Evolutionary conservation across 2,888 invertebrate genomes (phyloP).

Genomic region (Lacanobia wlatinum): DNA sequence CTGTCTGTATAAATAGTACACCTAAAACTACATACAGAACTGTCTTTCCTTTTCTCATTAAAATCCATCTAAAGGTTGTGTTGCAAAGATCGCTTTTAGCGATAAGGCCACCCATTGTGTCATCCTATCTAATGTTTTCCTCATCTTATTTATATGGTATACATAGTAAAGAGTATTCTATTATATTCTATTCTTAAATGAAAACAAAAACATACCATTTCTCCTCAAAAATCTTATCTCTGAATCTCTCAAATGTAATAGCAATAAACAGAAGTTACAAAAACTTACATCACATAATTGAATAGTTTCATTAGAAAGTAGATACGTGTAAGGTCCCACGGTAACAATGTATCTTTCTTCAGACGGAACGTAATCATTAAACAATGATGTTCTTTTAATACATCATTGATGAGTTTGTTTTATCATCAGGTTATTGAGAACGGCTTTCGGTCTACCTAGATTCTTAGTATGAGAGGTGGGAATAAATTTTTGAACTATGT

Average conservation of each 20-base stretch:
- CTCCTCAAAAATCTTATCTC: background rate
- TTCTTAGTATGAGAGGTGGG: background rate
- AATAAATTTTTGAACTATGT: background rate
- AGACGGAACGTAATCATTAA: conserved; percentile 35
- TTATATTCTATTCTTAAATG: no score
- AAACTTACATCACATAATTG: conserved; percentile 40
- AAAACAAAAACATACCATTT: background rate
- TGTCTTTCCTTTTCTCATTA: no score
- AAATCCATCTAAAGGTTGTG: no score
- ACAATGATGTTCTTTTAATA: conserved; percentile 45
- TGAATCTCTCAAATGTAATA: background rate
- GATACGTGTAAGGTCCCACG: conserved; percentile 26
- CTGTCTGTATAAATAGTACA: no score
- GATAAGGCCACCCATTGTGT: no score
- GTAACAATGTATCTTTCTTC: conserved; percentile 24
- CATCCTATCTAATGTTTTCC: no score
- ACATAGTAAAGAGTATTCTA: no score
- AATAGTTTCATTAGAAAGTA: conserved; percentile 51
- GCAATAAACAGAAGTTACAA: conserved; percentile 19
- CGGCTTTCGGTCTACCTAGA: conserved; percentile 33
- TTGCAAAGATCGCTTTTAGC: no score
- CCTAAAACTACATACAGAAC: no score
- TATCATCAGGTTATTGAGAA: conserved; percentile 19
- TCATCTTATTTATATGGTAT: no score
- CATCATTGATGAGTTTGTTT: conserved; percentile 23